Conservation (phyloP, 2,797 vertebrate species). For the Tinamus major region DNA sequence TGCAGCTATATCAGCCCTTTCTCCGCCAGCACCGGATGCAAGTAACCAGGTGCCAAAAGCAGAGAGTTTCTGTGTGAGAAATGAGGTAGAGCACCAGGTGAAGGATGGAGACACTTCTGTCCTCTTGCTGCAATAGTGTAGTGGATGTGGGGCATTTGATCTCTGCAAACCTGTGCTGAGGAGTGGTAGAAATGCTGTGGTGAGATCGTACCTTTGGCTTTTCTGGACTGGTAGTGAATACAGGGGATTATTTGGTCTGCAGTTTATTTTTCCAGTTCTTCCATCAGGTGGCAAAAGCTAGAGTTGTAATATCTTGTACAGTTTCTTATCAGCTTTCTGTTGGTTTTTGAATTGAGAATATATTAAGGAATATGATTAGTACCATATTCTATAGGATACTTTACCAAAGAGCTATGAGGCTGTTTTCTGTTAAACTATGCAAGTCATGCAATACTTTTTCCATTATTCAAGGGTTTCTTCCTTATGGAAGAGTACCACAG, state of each 20-base stretch:
- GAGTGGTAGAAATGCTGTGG: accelerated
- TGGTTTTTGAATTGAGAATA: neutral
- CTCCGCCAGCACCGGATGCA: neutral
- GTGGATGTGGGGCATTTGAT: neutral
- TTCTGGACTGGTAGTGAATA: neutral
- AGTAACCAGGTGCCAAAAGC: accelerated
- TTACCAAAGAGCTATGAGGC: neutral
- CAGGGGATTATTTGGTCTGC: neutral
- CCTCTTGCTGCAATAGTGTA: neutral
- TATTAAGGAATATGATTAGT: neutral
- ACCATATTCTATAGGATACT: neutral
- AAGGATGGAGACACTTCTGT: neutral
- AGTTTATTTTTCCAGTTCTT: neutral
- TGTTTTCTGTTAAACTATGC: neutral
- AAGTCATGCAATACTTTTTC: neutral
- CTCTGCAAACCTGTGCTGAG: neutral
- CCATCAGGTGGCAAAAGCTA: neutral
- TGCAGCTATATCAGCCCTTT: neutral
- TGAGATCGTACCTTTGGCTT: neutral
- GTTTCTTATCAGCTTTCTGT: neutral
- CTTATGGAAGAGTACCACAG: accelerated
- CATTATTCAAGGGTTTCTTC: neutral
- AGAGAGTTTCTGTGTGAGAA: neutral
- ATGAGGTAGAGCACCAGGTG: neutral
- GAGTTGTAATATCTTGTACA: neutral